A percentile compares a stretch with the other conserved stretches of the same genome.
phyloP scores from a whole-genome alignment of 2,797 vertebrate genomes.

The Lutjanus campechanus region DNA sequence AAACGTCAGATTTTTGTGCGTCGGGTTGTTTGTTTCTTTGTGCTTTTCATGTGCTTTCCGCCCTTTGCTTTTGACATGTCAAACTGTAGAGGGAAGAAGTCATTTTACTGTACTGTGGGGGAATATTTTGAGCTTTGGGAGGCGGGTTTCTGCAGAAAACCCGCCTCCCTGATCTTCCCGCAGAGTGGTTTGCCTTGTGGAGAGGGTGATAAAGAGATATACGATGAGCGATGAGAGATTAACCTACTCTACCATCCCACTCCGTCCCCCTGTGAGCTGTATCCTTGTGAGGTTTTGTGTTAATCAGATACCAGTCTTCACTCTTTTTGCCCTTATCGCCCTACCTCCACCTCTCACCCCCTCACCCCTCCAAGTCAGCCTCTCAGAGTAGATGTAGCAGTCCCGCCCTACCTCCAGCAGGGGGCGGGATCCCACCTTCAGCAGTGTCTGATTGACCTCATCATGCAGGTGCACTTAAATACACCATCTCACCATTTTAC shows the following conservation, averaged over 20 bases:
- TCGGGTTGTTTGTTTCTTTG: slow-evolving; percentile 71
- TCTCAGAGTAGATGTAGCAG: slow-evolving; percentile 84
- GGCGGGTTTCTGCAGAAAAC: slow-evolving; percentile 35
- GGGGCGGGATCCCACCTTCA: slow-evolving; percentile 67
- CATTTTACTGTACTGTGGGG: slow-evolving; percentile 41
- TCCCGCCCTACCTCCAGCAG: slow-evolving; percentile 66
- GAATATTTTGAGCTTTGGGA: slow-evolving; percentile 46
- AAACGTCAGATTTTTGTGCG: slow-evolving; percentile 63
- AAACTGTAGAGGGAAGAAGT: slow-evolving; percentile 59
- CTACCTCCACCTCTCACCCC: slow-evolving; percentile 30
- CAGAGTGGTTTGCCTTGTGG: slow-evolving; percentile 53
- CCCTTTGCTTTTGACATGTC: slow-evolving; percentile 62
- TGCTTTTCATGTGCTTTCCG: slow-evolving; percentile 62
- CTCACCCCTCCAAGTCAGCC: slow-evolving; percentile 45
- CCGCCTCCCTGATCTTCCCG: slow-evolving; percentile 34
- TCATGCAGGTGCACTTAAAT: slow-evolving; percentile 58
- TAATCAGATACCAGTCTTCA: slow-evolving; percentile 45
- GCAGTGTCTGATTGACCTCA: slow-evolving; percentile 65
- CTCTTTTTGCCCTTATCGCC: slow-evolving; percentile 23
- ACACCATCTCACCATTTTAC: slow-evolving; percentile 62
- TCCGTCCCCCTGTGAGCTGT: slow-evolving; percentile 39
- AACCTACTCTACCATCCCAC: slow-evolving; percentile 42
- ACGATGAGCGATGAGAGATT: slow-evolving; percentile 43
- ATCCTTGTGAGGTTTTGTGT: slow-evolving; percentile 52
- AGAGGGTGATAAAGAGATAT: slow-evolving; percentile 39